Percentiles rank a stretch among this genome's conserved stretches.
Conservation (phyloP, 2,888 invertebrate genomes). For the Lordiphosa fenestrarum region DNA sequence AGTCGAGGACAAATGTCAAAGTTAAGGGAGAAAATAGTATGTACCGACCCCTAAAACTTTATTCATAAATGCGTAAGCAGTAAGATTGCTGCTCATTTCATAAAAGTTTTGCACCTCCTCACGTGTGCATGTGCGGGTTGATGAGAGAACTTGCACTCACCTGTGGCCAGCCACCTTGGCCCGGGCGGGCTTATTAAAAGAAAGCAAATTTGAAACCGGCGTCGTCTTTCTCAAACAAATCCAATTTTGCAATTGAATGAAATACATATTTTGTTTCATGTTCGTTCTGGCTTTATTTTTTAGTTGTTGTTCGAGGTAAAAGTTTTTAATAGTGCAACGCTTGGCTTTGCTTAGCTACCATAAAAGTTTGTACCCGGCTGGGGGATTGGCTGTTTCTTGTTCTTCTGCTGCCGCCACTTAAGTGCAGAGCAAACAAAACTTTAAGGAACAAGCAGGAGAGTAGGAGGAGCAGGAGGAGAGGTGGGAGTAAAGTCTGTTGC, state of each 20-base stretch:
- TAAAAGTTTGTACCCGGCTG: constrained; percentile 30
- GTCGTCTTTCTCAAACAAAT: constrained; percentile 45
- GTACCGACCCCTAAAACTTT: constrained; percentile 22
- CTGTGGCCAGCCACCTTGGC: constrained; percentile 5
- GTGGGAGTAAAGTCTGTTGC: constrained; percentile 7
- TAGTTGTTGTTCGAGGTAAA: constrained; percentile 23
- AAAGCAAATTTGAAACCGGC: constrained; percentile 15
- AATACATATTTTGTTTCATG: constrained; percentile 19
- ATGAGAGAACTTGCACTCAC: not conserved
- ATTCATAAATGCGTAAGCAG: constrained; percentile 44
- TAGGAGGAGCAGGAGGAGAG: too few species aligned
- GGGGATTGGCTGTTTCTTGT: constrained; percentile 16
- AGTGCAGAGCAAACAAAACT: constrained; percentile 66
- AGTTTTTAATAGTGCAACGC: constrained; percentile 67
- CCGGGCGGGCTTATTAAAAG: constrained; percentile 25
- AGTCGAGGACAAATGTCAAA: constrained; percentile 25
- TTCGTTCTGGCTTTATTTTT: constrained; percentile 3
- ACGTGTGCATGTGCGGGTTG: too few species aligned
- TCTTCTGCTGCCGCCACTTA: constrained; percentile 43
- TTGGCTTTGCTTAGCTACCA: constrained; percentile 57
- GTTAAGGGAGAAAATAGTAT: constrained; percentile 2
- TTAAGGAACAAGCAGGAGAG: constrained; percentile 22
- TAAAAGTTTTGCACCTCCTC: too few species aligned
- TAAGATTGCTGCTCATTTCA: constrained; percentile 1
- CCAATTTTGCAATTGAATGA: constrained; percentile 60